Evolutionary conservation across 2,888 invertebrate genomes (phyloP).

Genomic region (Dynastes grantii): DNA sequence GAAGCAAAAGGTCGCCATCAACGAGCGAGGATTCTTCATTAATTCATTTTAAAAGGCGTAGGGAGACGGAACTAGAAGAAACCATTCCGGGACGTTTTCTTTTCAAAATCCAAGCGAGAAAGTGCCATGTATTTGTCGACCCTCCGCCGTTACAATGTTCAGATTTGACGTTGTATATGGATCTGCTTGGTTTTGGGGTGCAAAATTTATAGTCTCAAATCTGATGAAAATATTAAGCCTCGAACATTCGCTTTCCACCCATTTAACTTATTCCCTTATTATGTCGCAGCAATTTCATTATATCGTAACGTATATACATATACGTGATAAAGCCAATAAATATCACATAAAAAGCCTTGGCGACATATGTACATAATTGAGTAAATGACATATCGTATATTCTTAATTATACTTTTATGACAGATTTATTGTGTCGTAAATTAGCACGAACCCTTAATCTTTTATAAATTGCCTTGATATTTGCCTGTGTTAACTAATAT

Average conservation of each 20-base stretch:
- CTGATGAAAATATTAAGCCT: slow-evolving; percentile 34
- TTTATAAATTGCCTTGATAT: too few species aligned
- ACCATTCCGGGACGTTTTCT: not conserved
- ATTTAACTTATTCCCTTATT: slow-evolving; percentile 1
- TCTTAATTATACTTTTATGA: too few species aligned
- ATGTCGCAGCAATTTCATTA: slow-evolving; percentile 1
- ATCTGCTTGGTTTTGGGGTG: slow-evolving; percentile 34
- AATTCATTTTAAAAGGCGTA: slow-evolving; percentile 11
- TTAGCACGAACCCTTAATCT: too few species aligned
- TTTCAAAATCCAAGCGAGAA: not conserved
- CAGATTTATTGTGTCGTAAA: too few species aligned
- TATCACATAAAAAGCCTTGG: not conserved
- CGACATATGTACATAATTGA: not conserved
- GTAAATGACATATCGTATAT: too few species aligned
- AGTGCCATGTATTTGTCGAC: slow-evolving; percentile 30
- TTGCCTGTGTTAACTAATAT: too few species aligned
- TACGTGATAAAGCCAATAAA: not conserved
- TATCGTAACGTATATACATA: not conserved
- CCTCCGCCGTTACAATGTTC: slow-evolving; percentile 38
- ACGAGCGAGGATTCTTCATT: slow-evolving; percentile 1
- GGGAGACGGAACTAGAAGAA: not conserved
- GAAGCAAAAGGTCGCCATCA: too few species aligned
- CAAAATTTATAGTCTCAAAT: slow-evolving; percentile 32
- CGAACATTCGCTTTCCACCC: not conserved
- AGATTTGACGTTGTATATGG: slow-evolving; percentile 46